Evolutionary conservation across 2,113 vertebrate genomes (phyloP).

Genomic region (Oreochromis spilurus): DNA sequence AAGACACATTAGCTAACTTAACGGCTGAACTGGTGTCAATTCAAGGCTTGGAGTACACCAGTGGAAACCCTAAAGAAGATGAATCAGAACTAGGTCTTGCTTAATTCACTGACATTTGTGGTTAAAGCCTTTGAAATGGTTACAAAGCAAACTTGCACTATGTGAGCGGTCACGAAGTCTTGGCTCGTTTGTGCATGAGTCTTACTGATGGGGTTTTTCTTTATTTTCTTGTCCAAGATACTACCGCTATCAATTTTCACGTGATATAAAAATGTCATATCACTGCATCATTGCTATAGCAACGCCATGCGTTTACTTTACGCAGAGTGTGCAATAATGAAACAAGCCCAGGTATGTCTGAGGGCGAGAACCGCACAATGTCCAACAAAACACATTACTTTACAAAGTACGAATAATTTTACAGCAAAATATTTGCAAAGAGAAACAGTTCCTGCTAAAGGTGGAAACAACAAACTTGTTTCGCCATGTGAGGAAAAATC

Average conservation of each 20-base stretch:
- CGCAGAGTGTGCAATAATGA: neutral
- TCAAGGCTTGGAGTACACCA: neutral
- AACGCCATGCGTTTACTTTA: neutral
- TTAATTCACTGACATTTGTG: accelerated
- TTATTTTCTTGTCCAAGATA: neutral
- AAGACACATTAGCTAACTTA: neutral
- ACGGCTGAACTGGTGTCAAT: neutral
- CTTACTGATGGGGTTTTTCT: neutral
- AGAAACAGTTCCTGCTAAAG: neutral
- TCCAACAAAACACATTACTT: neutral
- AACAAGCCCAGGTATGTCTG: neutral
- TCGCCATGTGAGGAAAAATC: accelerated
- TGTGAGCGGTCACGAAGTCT: neutral
- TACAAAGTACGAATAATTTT: accelerated
- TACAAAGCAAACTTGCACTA: neutral
- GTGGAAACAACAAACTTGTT: neutral
- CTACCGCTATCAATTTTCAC: neutral
- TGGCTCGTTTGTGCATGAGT: neutral
- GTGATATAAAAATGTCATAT: neutral
- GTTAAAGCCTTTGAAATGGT: neutral
- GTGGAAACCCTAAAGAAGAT: neutral
- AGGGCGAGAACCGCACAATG: accelerated
- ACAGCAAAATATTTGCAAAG: neutral
- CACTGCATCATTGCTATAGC: neutral
- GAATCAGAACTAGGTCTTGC: neutral